Evolutionary conservation across 1,140 invertebrate genomes (phyloP), one percentile per base, ranked within the genome.

Genomic region (Drosophila lowei): DNA sequence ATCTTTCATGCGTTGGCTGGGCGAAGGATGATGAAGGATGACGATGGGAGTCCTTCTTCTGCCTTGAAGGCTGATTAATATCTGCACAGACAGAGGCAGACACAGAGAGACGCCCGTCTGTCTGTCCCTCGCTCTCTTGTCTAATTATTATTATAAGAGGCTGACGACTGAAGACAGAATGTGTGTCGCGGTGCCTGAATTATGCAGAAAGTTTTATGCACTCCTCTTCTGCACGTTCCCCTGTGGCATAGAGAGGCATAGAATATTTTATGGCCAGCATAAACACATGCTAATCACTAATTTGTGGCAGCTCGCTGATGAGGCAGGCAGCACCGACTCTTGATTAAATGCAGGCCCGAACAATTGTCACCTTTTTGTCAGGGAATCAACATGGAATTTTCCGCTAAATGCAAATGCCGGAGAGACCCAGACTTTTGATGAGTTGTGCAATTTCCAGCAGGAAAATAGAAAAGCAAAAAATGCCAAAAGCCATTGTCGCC

Each of bases 291-390:
- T 78, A 74, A 83, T 83, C 48, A 61, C 59, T 64, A 77, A 74
- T 74, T 78, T 77, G 72, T 66, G 75, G 71, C 54, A 53, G 47
- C 42, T 41, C 58, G 41, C 25, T 44, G 7, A 38, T 28, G 9
- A 62, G 48, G 50, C 48, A 55, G 52, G 47, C 23, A 4, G 23
- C 42, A 23, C 49, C 53, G 28, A 46, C 60, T 76, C 25, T 65
- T 67, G 63, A 68, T 68, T 68, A 49, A 68, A 68, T 68, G 65
- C 63, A 38, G 34, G 34, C 11, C 34, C 13, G 49, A 60, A 54
- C 83, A 83, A 88, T 88, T 88, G 83, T 88, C 83, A 83, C 83
- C 83, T 88, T 71, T 38, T 73, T 76, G 80, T 80, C 80, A 77
- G 76, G 23, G 23, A 72, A 77, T 86, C 59, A 68, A 77, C 73